A percentile compares a stretch with the other conserved stretches of the same genome.
phyloP scores from a whole-genome alignment of 1,140 invertebrate species.

The Tribolium madens region DNA sequence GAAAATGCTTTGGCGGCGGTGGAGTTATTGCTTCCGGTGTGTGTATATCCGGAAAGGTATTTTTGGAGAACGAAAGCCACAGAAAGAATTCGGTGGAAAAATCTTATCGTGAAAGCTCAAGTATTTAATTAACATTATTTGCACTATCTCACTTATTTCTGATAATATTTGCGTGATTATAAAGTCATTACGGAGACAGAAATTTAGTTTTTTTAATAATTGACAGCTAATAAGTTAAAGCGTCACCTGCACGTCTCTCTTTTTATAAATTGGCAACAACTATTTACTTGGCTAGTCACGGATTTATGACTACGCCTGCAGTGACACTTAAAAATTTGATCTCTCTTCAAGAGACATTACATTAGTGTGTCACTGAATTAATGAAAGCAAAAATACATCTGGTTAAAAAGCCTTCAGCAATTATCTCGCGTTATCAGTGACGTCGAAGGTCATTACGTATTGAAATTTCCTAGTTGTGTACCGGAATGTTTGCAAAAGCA shows the following conservation, averaged over 20 bases:
- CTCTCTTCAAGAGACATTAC: background rate
- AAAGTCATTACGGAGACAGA: background rate
- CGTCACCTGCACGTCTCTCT: background rate
- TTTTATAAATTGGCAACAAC: background rate
- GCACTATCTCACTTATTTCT: too few species aligned
- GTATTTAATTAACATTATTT: background rate
- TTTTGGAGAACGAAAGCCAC: background rate
- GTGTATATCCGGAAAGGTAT: background rate
- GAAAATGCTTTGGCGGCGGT: background rate
- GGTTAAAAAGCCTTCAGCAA: too few species aligned
- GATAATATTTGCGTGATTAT: background rate
- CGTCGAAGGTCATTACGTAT: slow-evolving; percentile 15
- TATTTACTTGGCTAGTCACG: background rate
- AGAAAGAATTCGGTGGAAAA: background rate
- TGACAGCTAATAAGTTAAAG: background rate
- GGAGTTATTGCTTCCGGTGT: background rate
- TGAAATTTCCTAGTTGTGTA: slow-evolving; percentile 1
- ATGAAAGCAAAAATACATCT: background rate
- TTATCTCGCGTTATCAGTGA: slow-evolving; percentile 10
- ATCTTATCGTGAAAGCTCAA: background rate
- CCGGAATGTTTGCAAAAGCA: slow-evolving; percentile 6
- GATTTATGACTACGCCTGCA: background rate
- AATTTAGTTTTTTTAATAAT: background rate
- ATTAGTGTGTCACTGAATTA: background rate
- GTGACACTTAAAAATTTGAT: background rate